Percentiles rank a stretch among this genome's conserved stretches.
These are phyloP conservation scores for Cliona cf. orientalis DNA, from an alignment of 37 sponge, comb jelly and placozoan species.

Conservation along the genomic window DNA sequence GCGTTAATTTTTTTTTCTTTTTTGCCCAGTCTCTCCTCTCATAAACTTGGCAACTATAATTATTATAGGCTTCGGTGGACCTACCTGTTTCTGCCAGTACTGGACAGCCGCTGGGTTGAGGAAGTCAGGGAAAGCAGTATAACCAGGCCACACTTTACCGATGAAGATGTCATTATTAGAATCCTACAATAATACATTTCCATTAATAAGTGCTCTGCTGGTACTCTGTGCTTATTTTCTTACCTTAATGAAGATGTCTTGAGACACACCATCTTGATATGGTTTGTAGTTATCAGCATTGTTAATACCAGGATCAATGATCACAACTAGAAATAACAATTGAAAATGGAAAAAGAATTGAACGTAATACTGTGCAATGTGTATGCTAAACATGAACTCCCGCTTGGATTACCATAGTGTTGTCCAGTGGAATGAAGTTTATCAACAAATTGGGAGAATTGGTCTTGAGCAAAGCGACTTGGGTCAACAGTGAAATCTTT, in stretches of 20 bases:
- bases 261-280: conserved; percentile 68
- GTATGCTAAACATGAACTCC: too few species aligned
- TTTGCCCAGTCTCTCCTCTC: too few species aligned
- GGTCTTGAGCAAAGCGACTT: conserved; percentile 62
- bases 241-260: conserved; percentile 84
- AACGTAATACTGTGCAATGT: too few species aligned
- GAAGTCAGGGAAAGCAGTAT: conserved; percentile 89
- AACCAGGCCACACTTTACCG: conserved; percentile 84
- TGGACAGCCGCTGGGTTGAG: conserved; percentile 47
- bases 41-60: too few species aligned
- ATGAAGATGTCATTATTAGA: conserved; percentile 52
- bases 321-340: conserved; percentile 66
- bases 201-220: too few species aligned
- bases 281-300: conserved; percentile 60
- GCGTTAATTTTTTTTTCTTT: too few species aligned
- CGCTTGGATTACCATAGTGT: conserved; percentile 95
- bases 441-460: conserved; percentile 69
- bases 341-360: background rate
- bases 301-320: conserved; percentile 88
- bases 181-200: too few species aligned
- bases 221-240: background rate
- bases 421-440: conserved; percentile 71
- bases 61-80: too few species aligned
- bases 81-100: conserved; percentile 81
- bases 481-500: conserved; percentile 93